A percentile compares a stretch with the other conserved stretches of the same genome.
Evolutionary conservation across 2,797 vertebrate genomes (phyloP).

Genomic region (Neoniphon sammara): DNA sequence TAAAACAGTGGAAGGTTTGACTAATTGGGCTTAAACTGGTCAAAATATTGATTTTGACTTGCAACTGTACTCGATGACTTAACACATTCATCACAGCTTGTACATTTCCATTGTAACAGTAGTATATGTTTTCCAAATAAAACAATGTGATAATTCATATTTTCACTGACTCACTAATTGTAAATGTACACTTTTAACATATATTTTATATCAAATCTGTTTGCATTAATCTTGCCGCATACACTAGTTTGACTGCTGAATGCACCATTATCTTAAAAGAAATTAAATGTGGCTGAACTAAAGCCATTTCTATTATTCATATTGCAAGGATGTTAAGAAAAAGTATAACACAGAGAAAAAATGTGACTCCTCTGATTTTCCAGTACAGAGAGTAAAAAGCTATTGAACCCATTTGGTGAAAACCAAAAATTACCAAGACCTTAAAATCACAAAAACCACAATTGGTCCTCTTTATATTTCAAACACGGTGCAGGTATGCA

Average conservation of each 20-base stretch:
- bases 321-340: constrained; percentile 27
- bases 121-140: constrained; percentile 26
- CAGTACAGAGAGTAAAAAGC: constrained; percentile 38
- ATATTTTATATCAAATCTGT: constrained; percentile 3
- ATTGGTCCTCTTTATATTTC: constrained; percentile 57
- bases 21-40: background rate
- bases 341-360: constrained; percentile 18
- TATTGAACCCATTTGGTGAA: constrained; percentile 37
- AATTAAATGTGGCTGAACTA: constrained; percentile 10
- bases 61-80: too few species aligned
- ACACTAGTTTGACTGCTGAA: constrained; percentile 6
- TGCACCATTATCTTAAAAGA: constrained; percentile 2
- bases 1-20: background rate
- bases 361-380: constrained; percentile 10
- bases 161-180: background rate
- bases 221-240: constrained; percentile 11
- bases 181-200: constrained; percentile 1
- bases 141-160: constrained; percentile 13
- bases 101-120: constrained; percentile 57
- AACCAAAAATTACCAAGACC: constrained; percentile 33
- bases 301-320: constrained; percentile 21
- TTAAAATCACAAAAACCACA: constrained; percentile 33
- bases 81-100: background rate
- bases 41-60: background rate
- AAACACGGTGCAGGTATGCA: constrained; percentile 37